Evolutionary conservation across 1,140 invertebrate genomes (phyloP).

Genomic region (Drosophila chauvacae): DNA sequence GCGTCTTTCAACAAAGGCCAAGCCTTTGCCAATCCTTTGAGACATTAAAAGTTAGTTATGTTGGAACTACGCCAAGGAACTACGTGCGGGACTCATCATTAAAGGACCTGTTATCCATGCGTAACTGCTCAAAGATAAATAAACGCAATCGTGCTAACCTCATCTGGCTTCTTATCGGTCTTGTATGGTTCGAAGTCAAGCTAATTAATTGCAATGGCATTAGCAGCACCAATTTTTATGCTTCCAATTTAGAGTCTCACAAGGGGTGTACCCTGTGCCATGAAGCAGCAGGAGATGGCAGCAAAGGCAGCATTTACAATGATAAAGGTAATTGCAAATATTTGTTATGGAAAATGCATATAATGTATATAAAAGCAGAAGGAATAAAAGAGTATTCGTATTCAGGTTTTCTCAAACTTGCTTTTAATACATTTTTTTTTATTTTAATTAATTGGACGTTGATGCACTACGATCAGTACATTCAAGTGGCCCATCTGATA

Average conservation of each 20-base stretch:
- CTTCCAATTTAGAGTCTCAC: conserved; percentile 58
- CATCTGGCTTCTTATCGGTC: conserved; percentile 76
- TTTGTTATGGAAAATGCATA: background rate
- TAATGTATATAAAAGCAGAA: background rate
- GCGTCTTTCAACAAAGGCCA: conserved; percentile 18
- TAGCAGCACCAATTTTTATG: conserved; percentile 43
- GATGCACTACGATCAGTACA: too few relatives aligned
- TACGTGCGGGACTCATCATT: conserved; percentile 27
- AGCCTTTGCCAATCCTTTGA: conserved; percentile 26
- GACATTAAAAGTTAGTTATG: conserved; percentile 35
- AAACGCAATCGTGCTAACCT: conserved; percentile 70
- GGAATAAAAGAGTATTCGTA: background rate
- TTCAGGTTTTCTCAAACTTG: background rate
- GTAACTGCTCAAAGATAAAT: conserved; percentile 51
- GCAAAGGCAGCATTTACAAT: conserved; percentile 45
- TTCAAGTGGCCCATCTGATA: too few relatives aligned
- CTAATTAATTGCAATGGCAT: conserved; percentile 73
- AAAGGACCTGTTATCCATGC: conserved; percentile 29
- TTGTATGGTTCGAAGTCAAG: conserved; percentile 78
- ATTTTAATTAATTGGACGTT: too few relatives aligned
- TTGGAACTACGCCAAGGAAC: conserved; percentile 8
- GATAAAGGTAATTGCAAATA: conserved; percentile 49
- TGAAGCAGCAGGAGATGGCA: conserved; percentile 28
- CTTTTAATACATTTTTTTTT: background rate
- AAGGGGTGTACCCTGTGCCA: conserved; percentile 67